phyloP scores from a whole-genome alignment of 2,797 vertebrate species.

The Amblyopsis hoosieri region DNA sequence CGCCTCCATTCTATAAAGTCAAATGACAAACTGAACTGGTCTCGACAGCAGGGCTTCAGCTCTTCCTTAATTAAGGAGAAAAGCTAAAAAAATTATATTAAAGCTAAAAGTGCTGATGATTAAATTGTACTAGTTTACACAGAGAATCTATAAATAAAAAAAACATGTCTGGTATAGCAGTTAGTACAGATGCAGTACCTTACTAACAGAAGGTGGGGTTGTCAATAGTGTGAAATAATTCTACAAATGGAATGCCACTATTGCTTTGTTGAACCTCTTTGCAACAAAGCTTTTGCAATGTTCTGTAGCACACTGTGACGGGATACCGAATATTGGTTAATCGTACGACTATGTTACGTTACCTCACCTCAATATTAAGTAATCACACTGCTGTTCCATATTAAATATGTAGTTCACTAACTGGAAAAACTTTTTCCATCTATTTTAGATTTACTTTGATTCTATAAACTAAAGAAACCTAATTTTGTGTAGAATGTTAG shows the following conservation, averaged over 20 bases:
- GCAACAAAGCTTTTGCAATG: slow-evolving; percentile 29
- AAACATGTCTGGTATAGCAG: slow-evolving; percentile 25
- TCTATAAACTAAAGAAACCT: too few relatives aligned
- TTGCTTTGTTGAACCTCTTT: slow-evolving; percentile 14
- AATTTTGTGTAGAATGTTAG: too few relatives aligned
- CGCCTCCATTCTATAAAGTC: neutral
- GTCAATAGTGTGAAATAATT: slow-evolving; percentile 52
- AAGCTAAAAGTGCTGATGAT: slow-evolving; percentile 51
- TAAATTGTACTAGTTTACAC: slow-evolving; percentile 21
- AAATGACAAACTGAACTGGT: slow-evolving; percentile 34
- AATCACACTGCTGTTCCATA: too few relatives aligned
- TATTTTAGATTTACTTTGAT: too few relatives aligned
- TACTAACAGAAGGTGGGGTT: neutral
- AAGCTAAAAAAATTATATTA: slow-evolving; percentile 20
- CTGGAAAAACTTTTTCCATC: too few relatives aligned
- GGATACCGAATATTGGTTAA: neutral
- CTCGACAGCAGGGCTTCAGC: slow-evolving; percentile 37
- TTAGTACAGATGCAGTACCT: slow-evolving; percentile 27
- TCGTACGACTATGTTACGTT: too few relatives aligned
- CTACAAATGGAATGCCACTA: slow-evolving; percentile 58
- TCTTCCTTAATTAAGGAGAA: slow-evolving; percentile 29
- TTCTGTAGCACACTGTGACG: slow-evolving; percentile 43
- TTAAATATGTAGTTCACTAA: too few relatives aligned
- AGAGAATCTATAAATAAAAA: slow-evolving; percentile 29
- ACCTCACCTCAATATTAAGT: neutral